Evolutionary conservation across 2,888 invertebrate species (phyloP).

Genomic region (Belgica antarctica): DNA sequence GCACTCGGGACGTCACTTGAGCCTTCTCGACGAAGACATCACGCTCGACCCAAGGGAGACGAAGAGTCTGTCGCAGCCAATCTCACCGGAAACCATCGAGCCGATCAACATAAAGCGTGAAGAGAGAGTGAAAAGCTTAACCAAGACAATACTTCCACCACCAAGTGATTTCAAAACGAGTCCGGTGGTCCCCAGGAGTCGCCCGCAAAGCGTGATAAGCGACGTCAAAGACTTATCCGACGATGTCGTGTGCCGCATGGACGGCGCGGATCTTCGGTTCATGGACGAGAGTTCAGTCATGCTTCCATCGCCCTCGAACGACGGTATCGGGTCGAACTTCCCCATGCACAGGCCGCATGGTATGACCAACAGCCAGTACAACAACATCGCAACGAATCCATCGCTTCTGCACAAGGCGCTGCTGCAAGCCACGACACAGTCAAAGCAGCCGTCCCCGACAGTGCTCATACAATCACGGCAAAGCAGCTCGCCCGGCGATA

Average conservation of each 20-base stretch:
- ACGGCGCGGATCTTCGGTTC: constrained; percentile 81
- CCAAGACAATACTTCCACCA: constrained; percentile 68
- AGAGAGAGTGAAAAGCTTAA: constrained; percentile 41
- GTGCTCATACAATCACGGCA: constrained; percentile 46
- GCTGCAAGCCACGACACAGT: constrained; percentile 64
- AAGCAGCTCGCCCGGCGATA: constrained; percentile 53
- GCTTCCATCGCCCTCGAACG: constrained; percentile 73
- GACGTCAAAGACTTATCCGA: constrained; percentile 55
- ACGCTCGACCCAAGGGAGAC: neutral
- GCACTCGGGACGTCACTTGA: neutral
- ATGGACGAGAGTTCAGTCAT: constrained; percentile 90
- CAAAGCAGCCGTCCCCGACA: constrained; percentile 55
- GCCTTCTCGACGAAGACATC: constrained; percentile 31
- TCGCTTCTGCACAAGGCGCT: constrained; percentile 72
- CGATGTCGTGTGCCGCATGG: constrained; percentile 74
- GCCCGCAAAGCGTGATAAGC: constrained; percentile 41
- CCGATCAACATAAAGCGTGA: constrained; percentile 35
- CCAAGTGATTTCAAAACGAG: constrained; percentile 67
- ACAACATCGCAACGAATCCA: constrained; percentile 58
- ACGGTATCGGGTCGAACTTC: constrained; percentile 70
- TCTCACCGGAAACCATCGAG: constrained; percentile 37
- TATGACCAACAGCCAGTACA: constrained; percentile 55
- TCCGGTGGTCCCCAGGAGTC: constrained; percentile 26
- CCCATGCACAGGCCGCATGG: constrained; percentile 62
- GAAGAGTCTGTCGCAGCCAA: constrained; percentile 35